Evolutionary conservation across 2,113 vertebrate genomes (phyloP).

Genomic region (Morone chrysops): DNA sequence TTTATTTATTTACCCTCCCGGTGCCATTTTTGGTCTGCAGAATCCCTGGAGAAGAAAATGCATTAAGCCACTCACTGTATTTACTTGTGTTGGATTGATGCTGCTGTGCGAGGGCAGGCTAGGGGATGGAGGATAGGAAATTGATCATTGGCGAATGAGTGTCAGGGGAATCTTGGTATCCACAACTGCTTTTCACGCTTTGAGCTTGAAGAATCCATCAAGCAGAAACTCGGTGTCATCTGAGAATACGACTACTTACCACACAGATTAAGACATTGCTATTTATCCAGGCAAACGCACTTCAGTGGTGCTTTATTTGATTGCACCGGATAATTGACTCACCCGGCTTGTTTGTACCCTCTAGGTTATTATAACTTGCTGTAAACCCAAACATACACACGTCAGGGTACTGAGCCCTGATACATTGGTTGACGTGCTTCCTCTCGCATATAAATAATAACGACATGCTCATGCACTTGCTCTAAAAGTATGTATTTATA

Average conservation of each 20-base stretch:
- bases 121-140: slow-evolving; percentile 73
- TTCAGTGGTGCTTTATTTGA: slow-evolving; percentile 42
- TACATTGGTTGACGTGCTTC: not conserved
- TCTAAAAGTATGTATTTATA: not conserved
- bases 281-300: slow-evolving; percentile 24
- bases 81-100: slow-evolving; percentile 77
- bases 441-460: not conserved
- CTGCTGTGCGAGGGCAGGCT: slow-evolving; percentile 73
- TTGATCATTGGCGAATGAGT: slow-evolving; percentile 80
- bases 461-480: not conserved
- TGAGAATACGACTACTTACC: slow-evolving; percentile 65
- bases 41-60: slow-evolving; percentile 72
- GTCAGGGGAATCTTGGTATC: slow-evolving; percentile 74
- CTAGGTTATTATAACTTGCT: not conserved
- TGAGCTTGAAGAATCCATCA: slow-evolving; percentile 70
- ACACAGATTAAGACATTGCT: slow-evolving; percentile 55
- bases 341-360: slow-evolving; percentile 25
- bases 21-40: slow-evolving; percentile 68
- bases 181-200: slow-evolving; percentile 74
- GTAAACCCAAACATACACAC: slow-evolving; percentile 2
- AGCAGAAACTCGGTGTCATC: slow-evolving; percentile 42
- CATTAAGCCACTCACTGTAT: slow-evolving; percentile 81
- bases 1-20: slow-evolving; percentile 69
- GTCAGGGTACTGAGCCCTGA: not conserved
- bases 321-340: slow-evolving; percentile 55